phyloP scores from a whole-genome alignment of 2,888 invertebrate species.

The Phengaris alcon region DNA sequence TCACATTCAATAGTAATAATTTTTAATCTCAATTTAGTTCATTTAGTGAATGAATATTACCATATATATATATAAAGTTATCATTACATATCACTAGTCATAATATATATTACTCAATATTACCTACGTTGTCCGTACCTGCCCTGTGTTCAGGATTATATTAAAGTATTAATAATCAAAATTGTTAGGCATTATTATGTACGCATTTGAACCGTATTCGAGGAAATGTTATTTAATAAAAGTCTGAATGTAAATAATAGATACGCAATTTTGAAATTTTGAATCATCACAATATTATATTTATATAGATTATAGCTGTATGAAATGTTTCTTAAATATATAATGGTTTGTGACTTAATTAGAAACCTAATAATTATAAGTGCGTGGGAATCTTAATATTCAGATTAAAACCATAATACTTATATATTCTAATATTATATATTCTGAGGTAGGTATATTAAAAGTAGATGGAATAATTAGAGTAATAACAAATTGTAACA shows the following conservation, averaged over 20 bases:
- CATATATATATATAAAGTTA: slow-evolving; percentile 68
- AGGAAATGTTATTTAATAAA: slow-evolving; percentile 47
- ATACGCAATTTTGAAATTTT: slow-evolving; percentile 37
- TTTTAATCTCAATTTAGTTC: slow-evolving; percentile 42
- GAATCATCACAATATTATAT: slow-evolving; percentile 56
- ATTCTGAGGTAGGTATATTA: not conserved
- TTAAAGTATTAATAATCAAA: slow-evolving; percentile 29
- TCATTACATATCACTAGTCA: slow-evolving; percentile 79
- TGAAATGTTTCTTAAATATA: slow-evolving; percentile 38
- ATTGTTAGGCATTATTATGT: slow-evolving; percentile 23
- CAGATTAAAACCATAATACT: not conserved
- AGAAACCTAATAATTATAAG: not conserved
- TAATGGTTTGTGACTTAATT: slow-evolving; percentile 1
- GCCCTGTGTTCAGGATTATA: slow-evolving; percentile 72
- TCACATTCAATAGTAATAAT: slow-evolving; percentile 38
- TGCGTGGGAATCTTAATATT: not conserved
- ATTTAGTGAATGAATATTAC: slow-evolving; percentile 52
- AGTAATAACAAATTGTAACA: slow-evolving; percentile 3
- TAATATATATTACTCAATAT: slow-evolving; percentile 57
- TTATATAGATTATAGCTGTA: slow-evolving; percentile 31
- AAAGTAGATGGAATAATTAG: not conserved
- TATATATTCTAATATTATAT: not conserved
- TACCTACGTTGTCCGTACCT: slow-evolving; percentile 70
- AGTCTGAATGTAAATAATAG: slow-evolving; percentile 67
- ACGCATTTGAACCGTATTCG: slow-evolving; percentile 33